Percentiles rank a stretch among this genome's conserved stretches.
phyloP scores from a whole-genome alignment of 2,113 vertebrate genomes.

The Perca flavescens region DNA sequence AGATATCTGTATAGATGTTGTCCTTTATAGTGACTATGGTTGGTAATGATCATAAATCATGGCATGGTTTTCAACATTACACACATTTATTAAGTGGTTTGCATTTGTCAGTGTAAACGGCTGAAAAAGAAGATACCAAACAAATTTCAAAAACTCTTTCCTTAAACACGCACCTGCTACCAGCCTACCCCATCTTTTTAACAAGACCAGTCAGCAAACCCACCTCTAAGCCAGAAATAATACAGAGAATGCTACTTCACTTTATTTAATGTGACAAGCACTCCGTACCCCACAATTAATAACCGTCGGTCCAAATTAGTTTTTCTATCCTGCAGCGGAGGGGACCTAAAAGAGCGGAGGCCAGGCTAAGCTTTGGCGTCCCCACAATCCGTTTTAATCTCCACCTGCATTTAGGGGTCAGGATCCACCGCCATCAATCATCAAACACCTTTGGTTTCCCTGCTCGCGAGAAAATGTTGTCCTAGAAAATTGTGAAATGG shows the following conservation, averaged over 20 bases:
- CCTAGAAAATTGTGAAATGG: slow-evolving; percentile 32
- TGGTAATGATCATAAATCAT: slow-evolving; percentile 11
- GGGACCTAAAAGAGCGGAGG: slow-evolving; percentile 51
- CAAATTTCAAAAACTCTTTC: not conserved
- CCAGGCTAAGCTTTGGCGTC: slow-evolving; percentile 51
- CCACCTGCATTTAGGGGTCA: slow-evolving; percentile 63
- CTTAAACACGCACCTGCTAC: slow-evolving; percentile 43
- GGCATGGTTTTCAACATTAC: not conserved
- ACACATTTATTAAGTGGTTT: not conserved
- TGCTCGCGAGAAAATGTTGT: slow-evolving; percentile 19
- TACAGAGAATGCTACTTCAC: slow-evolving; percentile 55
- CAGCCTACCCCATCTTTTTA: slow-evolving; percentile 38
- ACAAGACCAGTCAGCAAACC: slow-evolving; percentile 53
- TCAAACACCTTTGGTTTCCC: slow-evolving; percentile 40
- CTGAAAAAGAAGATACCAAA: slow-evolving; percentile 10
- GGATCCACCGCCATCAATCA: slow-evolving; percentile 70
- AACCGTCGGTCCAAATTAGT: slow-evolving; percentile 66
- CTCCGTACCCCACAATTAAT: slow-evolving; percentile 68
- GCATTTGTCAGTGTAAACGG: not conserved
- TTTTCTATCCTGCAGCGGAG: slow-evolving; percentile 58
- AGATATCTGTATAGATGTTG: not conserved
- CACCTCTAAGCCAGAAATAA: slow-evolving; percentile 54
- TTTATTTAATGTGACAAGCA: slow-evolving; percentile 68
- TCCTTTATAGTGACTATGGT: not conserved
- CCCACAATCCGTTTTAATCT: slow-evolving; percentile 77